A percentile compares a stretch with the other conserved stretches of the same genome.
phyloP scores from a whole-genome alignment of 2,888 invertebrate species.

The Dynastes maya region DNA sequence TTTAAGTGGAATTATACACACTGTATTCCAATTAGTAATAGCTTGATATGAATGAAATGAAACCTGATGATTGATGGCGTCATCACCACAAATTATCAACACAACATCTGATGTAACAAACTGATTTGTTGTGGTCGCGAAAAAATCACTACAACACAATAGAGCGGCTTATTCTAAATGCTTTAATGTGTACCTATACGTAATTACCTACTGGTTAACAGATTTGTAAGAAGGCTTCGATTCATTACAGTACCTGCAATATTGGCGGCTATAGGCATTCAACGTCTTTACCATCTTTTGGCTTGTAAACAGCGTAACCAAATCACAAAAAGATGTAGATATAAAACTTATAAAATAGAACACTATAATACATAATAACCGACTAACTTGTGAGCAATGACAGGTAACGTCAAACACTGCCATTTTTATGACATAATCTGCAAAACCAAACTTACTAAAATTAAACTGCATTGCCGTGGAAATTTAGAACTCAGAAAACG shows the following conservation, averaged over 20 bases:
- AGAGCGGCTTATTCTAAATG: neutral
- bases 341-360: conserved; percentile 34
- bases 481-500: neutral
- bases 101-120: neutral
- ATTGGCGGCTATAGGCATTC: conserved; percentile 32
- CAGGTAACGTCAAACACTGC: conserved; percentile 22
- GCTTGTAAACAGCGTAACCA: neutral
- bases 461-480: too few relatives aligned
- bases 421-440: neutral
- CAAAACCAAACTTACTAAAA: neutral
- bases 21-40: too few relatives aligned
- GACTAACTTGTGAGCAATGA: conserved; percentile 12
- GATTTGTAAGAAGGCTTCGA: neutral
- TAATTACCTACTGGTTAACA: conserved; percentile 19
- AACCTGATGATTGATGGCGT: neutral
- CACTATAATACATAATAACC: conserved; percentile 5
- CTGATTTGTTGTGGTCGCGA: conserved; percentile 2
- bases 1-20: too few relatives aligned
- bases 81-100: conserved; percentile 2
- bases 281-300: conserved; percentile 25
- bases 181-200: neutral
- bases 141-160: conserved; percentile 1
- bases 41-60: too few relatives aligned
- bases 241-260: conserved; percentile 40
- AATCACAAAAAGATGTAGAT: conserved; percentile 29